Conservation (phyloP, 1,140 invertebrate species). For the Limonius californicus region DNA sequence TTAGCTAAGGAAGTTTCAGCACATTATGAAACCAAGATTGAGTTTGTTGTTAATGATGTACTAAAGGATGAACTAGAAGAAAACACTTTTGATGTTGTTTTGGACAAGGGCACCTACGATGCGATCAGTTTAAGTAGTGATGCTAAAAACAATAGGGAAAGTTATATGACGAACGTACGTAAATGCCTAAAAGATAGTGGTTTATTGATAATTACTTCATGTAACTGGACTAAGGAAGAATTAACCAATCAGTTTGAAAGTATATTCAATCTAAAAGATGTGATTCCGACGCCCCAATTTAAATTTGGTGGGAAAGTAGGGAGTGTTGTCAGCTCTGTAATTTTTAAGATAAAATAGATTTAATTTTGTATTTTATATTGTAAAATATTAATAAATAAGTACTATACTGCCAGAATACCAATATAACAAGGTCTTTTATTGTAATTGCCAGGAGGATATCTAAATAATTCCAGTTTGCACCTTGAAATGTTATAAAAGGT, state of each 20-base stretch:
- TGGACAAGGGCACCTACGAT: slow-evolving; percentile 95
- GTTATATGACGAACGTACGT: slow-evolving; percentile 66
- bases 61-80: slow-evolving; percentile 45
- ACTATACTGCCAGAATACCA: too few relatives aligned
- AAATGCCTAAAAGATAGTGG: slow-evolving; percentile 56
- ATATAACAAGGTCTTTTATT: too few relatives aligned
- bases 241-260: slow-evolving; percentile 66
- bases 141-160: slow-evolving; percentile 56
- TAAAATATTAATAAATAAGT: too few relatives aligned
- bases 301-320: slow-evolving; percentile 81
- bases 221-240: slow-evolving; percentile 91
- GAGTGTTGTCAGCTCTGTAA: slow-evolving; percentile 70
- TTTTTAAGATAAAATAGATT: slow-evolving; percentile 68
- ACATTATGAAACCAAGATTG: slow-evolving; percentile 53
- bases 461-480: too few relatives aligned
- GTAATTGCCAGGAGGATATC: too few relatives aligned
- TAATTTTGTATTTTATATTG: too few relatives aligned
- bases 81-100: slow-evolving; percentile 58
- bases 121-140: slow-evolving; percentile 77
- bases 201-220: slow-evolving; percentile 83
- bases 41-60: slow-evolving; percentile 59
- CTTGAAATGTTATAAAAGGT: too few relatives aligned
- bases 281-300: slow-evolving; percentile 75
- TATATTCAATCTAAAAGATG: slow-evolving; percentile 58
- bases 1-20: slow-evolving; percentile 65